Base-by-base conservation (phyloP, 2,888 invertebrate species). In the Metellina segmentata region DNA sequence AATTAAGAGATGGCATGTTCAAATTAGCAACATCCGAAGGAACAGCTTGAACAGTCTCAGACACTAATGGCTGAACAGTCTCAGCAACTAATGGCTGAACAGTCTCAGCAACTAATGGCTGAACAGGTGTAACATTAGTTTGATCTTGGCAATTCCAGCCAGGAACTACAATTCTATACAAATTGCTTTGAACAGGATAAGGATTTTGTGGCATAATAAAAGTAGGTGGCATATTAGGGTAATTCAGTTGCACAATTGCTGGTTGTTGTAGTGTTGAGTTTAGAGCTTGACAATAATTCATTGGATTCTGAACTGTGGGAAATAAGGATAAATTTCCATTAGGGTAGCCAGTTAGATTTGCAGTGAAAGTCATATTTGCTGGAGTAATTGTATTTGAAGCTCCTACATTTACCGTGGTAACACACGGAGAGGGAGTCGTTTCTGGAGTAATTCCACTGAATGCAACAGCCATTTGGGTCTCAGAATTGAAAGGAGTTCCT, bases 401-500 rank as follows among this genome's bases (percentile, higher is more conserved):
- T 61, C 9, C 61, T 61, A 9, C 16, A 61, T 61, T 61, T 61
- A 16, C 7, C 9, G 61, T 11, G 9, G 61, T 61, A 61, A 16
- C 61, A 11, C 9, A 8, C 9, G 61, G 5, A 61, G 9, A 5
- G 61, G 7, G 8, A 9, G 61, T 11, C 5, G 7, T 61, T 16
- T 16, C 61, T 61, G 7, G 5, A 61, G 61, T 0, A 11, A 61
- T 16, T 61, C 5, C 61, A 61, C 61, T 61, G 9, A 16, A 16
- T 9, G 61, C 5, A 7, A 16, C 70, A 19, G 20, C 52, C 7
- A 82, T 82, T 82, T 71, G 82, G 5, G 83, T 83, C 19, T 74
- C 83, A 16, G 74, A n/a, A 16, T 83, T 71, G 72, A 72, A 83
- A 74, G 83, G 83, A n/a, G 82, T 72, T 51, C 82, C 82, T 20